Base-by-base conservation (phyloP, 2,113 vertebrate genomes). In the Takifugu flavidus region DNA sequence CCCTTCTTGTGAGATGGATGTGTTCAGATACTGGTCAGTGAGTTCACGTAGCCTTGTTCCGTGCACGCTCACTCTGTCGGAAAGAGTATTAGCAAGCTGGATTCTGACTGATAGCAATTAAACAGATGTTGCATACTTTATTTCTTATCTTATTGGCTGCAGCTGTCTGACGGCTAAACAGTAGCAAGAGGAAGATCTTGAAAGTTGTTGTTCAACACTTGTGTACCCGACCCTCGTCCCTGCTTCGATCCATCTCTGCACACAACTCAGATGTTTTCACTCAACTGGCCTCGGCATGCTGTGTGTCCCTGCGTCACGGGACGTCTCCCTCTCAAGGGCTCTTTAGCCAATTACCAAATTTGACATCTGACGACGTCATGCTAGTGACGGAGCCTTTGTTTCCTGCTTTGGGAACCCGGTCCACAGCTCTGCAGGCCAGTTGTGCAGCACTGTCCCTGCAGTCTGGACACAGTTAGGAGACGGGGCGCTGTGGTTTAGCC, bases 221-320 rank as follows among this genome's bases (percentile, higher is more conserved):
- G 20, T 20, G 20, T 20, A 20, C 20, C 43, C 13, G 62, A 59
- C n/a, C 60, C 25, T 15, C 46, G 13, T 14, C 15, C 47, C 25
- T 15, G 47, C 56, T 62, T 49, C 34, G 51, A 66, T 25, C 29
- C 2, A 0, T 25, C 20, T n/a, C 28, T 59, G 8, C 70, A 5
- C 45, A 10, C 53, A 60, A 61, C 45, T 71, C 67, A 71, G 59
- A 70, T 80, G 82, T 79, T 63, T 78, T 72, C 57, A 78, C 59
- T 82, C 60, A 59, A 45, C 7, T 26, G 6, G 10, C 44, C 13
- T 4, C 15, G 52, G 27, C 42, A 4, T 13, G 25, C 4, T 20
- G 43, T 50, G 53, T 55, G 28, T 54, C 44, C 29, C 46, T 29
- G 54, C 4, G 54, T 74, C 79, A 77, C 58, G 39, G 69, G 78